Evolutionary conservation across 2,888 invertebrate species (phyloP), one percentile per base, ranked within the genome.

Genomic region (Lutraria lutraria): DNA sequence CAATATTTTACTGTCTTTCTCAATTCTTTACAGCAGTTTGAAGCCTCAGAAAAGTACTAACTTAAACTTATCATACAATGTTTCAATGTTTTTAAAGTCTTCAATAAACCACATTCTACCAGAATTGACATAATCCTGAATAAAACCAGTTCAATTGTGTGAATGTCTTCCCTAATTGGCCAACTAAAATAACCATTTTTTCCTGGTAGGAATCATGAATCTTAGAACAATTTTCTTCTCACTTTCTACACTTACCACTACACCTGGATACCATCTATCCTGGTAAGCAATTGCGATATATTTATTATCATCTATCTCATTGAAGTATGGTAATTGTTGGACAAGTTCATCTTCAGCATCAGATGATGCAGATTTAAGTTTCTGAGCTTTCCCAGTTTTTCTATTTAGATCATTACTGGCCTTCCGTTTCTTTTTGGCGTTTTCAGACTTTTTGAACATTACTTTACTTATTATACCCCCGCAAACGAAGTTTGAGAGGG

Each of bases 381-480:
- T n/a, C n/a, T n/a, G n/a, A n/a, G n/a, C n/a, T n/a, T n/a, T n/a
- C n/a, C n/a, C n/a, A n/a, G n/a, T n/a, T n/a, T n/a, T n/a, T n/a
- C n/a, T 29, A 15, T 53, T 53, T 8, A 15, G 15, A 15, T 53
- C 53, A 53, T 53, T 53, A 8, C 15, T 53, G 53, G 53, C 54
- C 34, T 81, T 82, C 29, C 79, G 56, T 83, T 60, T 82, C 56
- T 86, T 89, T n/a, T 43, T 76, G 15, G n/a, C 31, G 19, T 21
- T 60, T 19, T 85, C 68, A n/a, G n/a, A n/a, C 56, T 43, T 80
- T 81, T 68, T 16, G 0, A 68, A 54, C 88, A 88, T 90, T 63
- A 89, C 83, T 2, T 19, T 29, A 76, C 88, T 85, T 52, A 91
- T 88, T 43, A 81, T 72, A 29, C 6, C 8, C 4, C 56, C 31